phyloP scores from a whole-genome alignment of 30 jellyfish, hydroid and myxozoan species.

The Aurelia sp. region DNA sequence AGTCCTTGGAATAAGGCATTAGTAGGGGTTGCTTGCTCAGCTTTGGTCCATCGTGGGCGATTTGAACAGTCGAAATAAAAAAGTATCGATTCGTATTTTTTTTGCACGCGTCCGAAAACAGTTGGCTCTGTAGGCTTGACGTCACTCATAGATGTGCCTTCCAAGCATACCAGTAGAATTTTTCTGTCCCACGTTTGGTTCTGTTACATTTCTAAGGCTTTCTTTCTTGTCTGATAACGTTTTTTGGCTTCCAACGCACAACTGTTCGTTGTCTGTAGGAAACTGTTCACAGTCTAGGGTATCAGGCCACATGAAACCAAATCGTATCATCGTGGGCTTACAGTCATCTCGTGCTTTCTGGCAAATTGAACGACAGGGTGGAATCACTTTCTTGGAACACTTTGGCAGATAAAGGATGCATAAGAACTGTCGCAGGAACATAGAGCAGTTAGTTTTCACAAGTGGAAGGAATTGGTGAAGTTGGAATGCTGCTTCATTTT shows the following conservation, averaged over 20 bases:
- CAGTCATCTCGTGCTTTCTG: constrained; percentile 21
- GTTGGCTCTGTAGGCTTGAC: no score
- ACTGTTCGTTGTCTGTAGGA: not conserved
- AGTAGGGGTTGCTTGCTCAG: no score
- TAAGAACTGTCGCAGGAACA: not conserved
- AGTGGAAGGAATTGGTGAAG: not conserved
- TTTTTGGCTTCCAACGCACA: not conserved
- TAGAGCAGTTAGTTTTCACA: not conserved
- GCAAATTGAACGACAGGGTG: constrained; percentile 35
- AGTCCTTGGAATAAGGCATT: no score
- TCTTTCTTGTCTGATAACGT: no score
- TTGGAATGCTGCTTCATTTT: not conserved
- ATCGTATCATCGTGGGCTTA: not conserved
- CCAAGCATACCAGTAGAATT: no score
- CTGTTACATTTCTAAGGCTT: no score
- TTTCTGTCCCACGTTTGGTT: no score
- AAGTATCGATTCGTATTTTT: no score
- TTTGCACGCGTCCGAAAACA: no score
- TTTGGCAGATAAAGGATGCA: constrained; percentile 17
- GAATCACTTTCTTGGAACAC: not conserved
- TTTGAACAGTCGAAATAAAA: no score
- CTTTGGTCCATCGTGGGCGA: no score
- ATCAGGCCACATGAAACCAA: constrained; percentile 32
- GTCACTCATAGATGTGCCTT: no score
- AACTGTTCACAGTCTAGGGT: not conserved